Percentiles rank a stretch among this genome's conserved stretches.
These are phyloP conservation scores for Temnothorax ravouxi DNA, from an alignment of 2,888 invertebrate genomes.

Conservation along the genomic window DNA sequence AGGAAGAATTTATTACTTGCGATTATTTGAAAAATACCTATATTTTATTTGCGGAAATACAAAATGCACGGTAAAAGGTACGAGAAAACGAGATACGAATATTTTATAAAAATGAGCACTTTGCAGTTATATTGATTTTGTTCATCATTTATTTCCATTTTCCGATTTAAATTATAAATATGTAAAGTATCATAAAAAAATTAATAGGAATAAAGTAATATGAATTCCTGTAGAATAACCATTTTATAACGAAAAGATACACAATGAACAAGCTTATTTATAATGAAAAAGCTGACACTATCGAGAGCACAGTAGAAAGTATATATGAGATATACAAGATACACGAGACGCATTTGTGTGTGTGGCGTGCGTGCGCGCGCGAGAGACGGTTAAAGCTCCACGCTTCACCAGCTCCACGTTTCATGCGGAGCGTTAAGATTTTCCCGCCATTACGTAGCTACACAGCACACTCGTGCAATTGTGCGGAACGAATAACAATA, in stretches of 20 bases:
- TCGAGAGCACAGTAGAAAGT: background rate
- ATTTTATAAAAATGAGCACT: slow-evolving; percentile 3
- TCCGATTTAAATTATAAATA: too few species aligned
- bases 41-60: background rate
- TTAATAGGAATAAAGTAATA: background rate
- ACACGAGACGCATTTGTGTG: background rate
- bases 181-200: too few species aligned
- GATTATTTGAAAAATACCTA: background rate
- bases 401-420: background rate
- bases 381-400: background rate
- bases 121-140: background rate
- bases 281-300: background rate
- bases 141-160: background rate
- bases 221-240: background rate
- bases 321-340: background rate
- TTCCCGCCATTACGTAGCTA: slow-evolving; percentile 22
- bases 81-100: background rate
- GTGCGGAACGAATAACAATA: background rate
- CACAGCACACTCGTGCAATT: background rate
- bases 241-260: background rate
- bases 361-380: too few species aligned
- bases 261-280: background rate
- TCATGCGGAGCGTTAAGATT: background rate
- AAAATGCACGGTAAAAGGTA: background rate
- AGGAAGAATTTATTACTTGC: background rate